These are phyloP conservation scores for Periophthalmodon schlosseri DNA, from an alignment of 2,113 vertebrate genomes.

Conservation along the genomic window DNA sequence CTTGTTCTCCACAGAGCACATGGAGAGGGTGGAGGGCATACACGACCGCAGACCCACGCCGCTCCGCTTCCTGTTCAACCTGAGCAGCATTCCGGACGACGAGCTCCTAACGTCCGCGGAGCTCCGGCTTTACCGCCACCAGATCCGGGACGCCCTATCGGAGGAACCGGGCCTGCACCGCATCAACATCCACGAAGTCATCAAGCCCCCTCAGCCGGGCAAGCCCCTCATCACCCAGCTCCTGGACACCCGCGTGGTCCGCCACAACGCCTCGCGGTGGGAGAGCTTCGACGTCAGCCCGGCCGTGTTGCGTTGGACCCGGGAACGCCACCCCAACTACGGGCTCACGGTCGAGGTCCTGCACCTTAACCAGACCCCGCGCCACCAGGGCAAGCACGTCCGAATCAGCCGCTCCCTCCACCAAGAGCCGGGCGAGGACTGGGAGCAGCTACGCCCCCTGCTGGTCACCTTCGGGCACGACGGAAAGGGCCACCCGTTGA, in stretches of 20 bases:
- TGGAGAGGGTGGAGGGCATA: constrained; percentile 83
- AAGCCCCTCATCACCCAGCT: constrained; percentile 89
- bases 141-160: constrained; percentile 81
- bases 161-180: constrained; percentile 83
- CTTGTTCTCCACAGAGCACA: constrained; percentile 81
- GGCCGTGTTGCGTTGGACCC: constrained; percentile 94
- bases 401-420: constrained; percentile 92
- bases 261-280: constrained; percentile 90
- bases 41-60: constrained; percentile 64
- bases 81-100: constrained; percentile 93
- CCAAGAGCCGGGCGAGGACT: constrained; percentile 84
- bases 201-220: constrained; percentile 83
- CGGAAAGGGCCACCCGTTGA: constrained; percentile 89
- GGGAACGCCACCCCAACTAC: constrained; percentile 88
- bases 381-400: constrained; percentile 87
- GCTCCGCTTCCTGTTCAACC: constrained; percentile 93
- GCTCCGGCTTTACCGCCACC: constrained; percentile 91
- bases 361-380: constrained; percentile 83
- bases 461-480: constrained; percentile 97
- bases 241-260: constrained; percentile 94
- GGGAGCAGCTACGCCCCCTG: constrained; percentile 94
- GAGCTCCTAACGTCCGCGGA: constrained; percentile 95
- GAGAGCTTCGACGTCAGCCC: constrained; percentile 98
- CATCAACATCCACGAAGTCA: constrained; percentile 96
- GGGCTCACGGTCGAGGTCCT: constrained; percentile 92